phyloP scores from a whole-genome alignment of 2,797 vertebrate genomes.

The Erithacus rubecula region DNA sequence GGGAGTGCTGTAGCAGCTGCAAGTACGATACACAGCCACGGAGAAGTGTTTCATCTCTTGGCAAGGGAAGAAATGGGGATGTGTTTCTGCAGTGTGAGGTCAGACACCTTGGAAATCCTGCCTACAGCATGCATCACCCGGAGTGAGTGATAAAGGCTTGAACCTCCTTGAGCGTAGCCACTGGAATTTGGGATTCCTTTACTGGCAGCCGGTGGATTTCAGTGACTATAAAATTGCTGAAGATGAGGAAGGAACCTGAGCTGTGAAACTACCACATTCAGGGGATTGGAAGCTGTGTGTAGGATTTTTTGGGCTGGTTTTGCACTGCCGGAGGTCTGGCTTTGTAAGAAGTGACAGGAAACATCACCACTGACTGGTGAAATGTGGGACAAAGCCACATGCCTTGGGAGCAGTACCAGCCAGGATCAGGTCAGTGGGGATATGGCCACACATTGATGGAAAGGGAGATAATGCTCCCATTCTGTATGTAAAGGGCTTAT shows the following conservation, averaged over 20 bases:
- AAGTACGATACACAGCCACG: not conserved
- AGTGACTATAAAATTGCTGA: not conserved
- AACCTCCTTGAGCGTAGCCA: not conserved
- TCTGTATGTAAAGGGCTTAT: not conserved
- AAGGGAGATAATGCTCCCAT: not conserved
- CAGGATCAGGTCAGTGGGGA: not conserved
- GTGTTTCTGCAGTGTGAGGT: not conserved
- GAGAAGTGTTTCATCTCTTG: not conserved
- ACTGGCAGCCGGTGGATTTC: not conserved
- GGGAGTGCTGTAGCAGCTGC: slow-evolving; percentile 20
- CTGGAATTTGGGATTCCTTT: not conserved
- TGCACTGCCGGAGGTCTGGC: not conserved
- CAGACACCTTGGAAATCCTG: not conserved
- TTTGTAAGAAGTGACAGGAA: not conserved
- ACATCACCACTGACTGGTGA: accelerated
- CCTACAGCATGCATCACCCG: not conserved
- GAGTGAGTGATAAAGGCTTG: not conserved
- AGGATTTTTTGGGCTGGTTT: not conserved
- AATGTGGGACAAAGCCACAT: not conserved
- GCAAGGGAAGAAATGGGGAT: not conserved
- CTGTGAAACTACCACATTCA: not conserved
- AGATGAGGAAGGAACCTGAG: not conserved
- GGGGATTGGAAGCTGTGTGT: not conserved
- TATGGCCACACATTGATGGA: not conserved
- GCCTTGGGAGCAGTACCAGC: not conserved